phyloP scores from a whole-genome alignment of 2,113 vertebrate species.

The Taurulus bubalis region DNA sequence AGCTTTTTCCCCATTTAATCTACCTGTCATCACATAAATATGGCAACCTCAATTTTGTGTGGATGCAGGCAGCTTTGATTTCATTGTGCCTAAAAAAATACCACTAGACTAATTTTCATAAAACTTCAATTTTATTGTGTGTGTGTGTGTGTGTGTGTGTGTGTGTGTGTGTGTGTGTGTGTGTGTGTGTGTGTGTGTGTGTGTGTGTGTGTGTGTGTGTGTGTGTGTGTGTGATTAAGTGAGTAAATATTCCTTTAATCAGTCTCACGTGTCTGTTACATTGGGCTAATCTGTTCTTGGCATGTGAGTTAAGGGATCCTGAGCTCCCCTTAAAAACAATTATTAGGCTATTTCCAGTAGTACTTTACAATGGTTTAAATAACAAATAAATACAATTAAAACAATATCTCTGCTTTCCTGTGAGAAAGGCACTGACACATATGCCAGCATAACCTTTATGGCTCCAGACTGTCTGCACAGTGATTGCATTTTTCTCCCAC shows the following conservation, averaged over 20 bases:
- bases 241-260: slow-evolving; percentile 38
- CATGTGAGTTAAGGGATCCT: slow-evolving; percentile 27
- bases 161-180: background rate
- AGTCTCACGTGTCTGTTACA: slow-evolving; percentile 40
- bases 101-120: background rate
- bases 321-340: slow-evolving; percentile 31
- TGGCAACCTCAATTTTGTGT: background rate
- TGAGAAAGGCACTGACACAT: background rate
- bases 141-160: background rate
- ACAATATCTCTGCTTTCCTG: background rate
- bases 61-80: background rate
- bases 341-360: slow-evolving; percentile 2
- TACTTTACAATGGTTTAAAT: background rate
- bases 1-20: background rate
- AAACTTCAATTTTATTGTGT: slow-evolving; percentile 26
- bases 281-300: slow-evolving; percentile 54
- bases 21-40: background rate
- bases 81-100: background rate
- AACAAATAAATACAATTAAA: background rate
- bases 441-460: background rate
- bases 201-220: background rate
- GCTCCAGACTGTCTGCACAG: slow-evolving; percentile 7
- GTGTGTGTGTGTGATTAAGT: slow-evolving; percentile 10
- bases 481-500: background rate
- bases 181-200: slow-evolving; percentile 6